Conservation (phyloP, 2,113 vertebrate species). For the Gnathonemus echidnorhynchus region DNA sequence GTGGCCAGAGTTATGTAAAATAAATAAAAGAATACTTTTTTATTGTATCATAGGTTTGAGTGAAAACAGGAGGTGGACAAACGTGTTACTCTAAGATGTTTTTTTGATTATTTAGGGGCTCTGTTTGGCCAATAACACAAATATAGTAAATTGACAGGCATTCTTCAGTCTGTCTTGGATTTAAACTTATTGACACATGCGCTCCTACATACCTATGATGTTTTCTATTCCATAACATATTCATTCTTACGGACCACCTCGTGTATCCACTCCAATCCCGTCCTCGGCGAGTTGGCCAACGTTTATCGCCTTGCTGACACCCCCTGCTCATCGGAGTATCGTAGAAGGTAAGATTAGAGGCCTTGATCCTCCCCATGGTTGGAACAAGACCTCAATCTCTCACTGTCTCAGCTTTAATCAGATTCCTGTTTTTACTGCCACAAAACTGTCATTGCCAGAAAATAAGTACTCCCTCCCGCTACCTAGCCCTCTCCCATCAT, state of each 20-base stretch:
- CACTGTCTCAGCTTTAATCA: slow-evolving; percentile 97
- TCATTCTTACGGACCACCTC: background rate
- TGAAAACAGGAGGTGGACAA: background rate
- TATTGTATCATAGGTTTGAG: background rate
- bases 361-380: slow-evolving; percentile 85
- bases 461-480: slow-evolving; percentile 69
- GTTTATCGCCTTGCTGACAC: slow-evolving; percentile 51
- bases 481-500: slow-evolving; percentile 56
- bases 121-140: background rate
- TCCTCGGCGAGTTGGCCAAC: slow-evolving; percentile 36
- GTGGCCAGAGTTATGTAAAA: background rate
- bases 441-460: slow-evolving; percentile 93
- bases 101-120: background rate
- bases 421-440: slow-evolving; percentile 83
- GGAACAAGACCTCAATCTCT: slow-evolving; percentile 99
- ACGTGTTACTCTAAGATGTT: background rate
- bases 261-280: background rate
- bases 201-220: background rate
- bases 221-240: background rate
- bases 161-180: background rate
- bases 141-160: background rate
- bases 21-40: background rate
- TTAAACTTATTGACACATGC: background rate
- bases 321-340: slow-evolving; percentile 63
- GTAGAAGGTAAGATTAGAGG: slow-evolving; percentile 79